Base-by-base conservation (phyloP, 2,113 vertebrate species). In the Crypturellus undulatus region DNA sequence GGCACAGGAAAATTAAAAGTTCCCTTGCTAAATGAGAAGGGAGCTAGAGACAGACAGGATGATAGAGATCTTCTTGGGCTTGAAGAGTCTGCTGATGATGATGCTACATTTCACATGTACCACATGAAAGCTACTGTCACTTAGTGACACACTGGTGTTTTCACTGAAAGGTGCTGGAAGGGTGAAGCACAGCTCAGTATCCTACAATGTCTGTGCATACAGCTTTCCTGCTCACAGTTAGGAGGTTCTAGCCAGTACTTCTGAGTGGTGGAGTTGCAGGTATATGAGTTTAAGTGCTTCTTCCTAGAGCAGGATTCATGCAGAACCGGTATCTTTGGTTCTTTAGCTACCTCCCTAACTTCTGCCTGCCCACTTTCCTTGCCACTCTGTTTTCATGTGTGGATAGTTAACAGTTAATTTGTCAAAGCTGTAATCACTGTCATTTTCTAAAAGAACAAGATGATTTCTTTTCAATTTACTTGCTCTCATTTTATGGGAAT, bases 381-480 rank as follows among this genome's bases (percentile, higher is more conserved):
- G 36, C n/a, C 45, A 93, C 67, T 15, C 34, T 32, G 9, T 49
- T 84, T 45, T 64, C 38, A 54, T 84, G 19, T 70, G 42, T 82
- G 16, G 12, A 40, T 45, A 72, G 9, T 81, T 82, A 84, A 81
- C 5, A 28, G 60, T 81, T 93, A 78, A 76, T 59, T 73, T 54
- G 69, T 40, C 10, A 70, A 63, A 43, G 2, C 47, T 34, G 6
- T 88, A 51, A 63, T 88, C 40, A 11, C 28, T 78, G 51, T 81
- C 36, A 49, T 10, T 81, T 91, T 71, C 71, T 90, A 47, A 92
- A 83, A 80, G 8, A 92, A 60, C 14, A 49, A 38, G 21, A 72
- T 79, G 73, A 51, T 93, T 86, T 93, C 11, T 20, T 85, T 84
- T 89, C 68, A 26, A 56, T 84, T 94, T 82, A 45, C 45, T 89